Percentiles rank a stretch among this genome's conserved stretches.
Conservation (phyloP, 2,888 invertebrate species). For the Drosophila prostipennis region DNA sequence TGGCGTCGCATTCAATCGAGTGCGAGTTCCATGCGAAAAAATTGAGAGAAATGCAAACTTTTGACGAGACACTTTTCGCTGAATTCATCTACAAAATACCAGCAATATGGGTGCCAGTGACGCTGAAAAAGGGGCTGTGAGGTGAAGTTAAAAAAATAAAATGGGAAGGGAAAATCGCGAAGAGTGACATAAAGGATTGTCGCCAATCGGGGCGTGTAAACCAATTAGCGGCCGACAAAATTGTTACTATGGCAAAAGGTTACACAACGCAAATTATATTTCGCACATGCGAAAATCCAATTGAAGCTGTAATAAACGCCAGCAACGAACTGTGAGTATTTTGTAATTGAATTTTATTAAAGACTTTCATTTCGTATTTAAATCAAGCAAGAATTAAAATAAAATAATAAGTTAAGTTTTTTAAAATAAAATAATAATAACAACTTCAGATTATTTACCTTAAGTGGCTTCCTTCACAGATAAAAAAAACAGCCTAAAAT, state of each 20-base stretch:
- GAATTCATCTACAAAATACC: slow-evolving; percentile 27
- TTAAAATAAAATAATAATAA: too few species aligned
- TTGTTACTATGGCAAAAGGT: slow-evolving; percentile 36
- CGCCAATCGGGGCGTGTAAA: slow-evolving; percentile 28
- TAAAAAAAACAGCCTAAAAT: too few species aligned
- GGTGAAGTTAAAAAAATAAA: background rate
- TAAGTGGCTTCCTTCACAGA: too few species aligned
- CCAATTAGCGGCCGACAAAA: slow-evolving; percentile 19
- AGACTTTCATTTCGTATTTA: background rate
- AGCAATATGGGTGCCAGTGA: slow-evolving; percentile 4
- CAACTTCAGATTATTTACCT: too few species aligned
- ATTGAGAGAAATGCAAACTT: slow-evolving; percentile 42
- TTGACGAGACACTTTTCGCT: slow-evolving; percentile 58
- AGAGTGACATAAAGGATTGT: slow-evolving; percentile 23
- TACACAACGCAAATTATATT: slow-evolving; percentile 18
- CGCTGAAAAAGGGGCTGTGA: background rate
- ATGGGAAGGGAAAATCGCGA: background rate
- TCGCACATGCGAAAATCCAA: slow-evolving; percentile 3
- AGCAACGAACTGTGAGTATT: background rate
- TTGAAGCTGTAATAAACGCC: background rate
- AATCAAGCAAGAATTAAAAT: too few species aligned
- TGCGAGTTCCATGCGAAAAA: slow-evolving; percentile 37
- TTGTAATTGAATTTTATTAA: background rate
- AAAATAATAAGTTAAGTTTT: too few species aligned
- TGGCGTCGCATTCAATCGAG: slow-evolving; percentile 38